Conservation (phyloP, 2,113 vertebrate genomes). For the Lophura nycthemera region DNA sequence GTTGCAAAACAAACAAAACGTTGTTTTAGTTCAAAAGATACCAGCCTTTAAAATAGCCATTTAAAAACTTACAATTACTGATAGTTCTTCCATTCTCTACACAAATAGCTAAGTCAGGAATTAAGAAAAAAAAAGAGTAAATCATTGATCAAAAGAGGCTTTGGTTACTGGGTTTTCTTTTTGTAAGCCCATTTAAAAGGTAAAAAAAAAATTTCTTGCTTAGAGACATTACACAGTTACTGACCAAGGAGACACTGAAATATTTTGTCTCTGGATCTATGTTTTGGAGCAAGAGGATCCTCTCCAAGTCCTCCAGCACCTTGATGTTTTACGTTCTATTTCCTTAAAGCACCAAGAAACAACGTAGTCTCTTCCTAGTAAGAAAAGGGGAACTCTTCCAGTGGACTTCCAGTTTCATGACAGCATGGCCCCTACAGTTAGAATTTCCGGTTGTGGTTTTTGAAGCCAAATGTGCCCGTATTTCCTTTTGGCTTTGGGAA, state of each 20-base stretch:
- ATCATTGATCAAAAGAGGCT: background rate
- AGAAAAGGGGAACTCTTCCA: background rate
- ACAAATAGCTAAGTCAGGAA: background rate
- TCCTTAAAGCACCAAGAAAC: background rate
- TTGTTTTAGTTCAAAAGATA: background rate
- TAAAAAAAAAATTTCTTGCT: background rate
- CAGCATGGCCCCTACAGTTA: background rate
- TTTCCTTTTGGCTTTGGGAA: background rate
- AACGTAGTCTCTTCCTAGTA: background rate
- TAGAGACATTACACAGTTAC: background rate
- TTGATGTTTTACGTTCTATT: background rate
- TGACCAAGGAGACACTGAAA: background rate
- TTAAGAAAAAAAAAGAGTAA: background rate
- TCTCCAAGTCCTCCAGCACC: background rate
- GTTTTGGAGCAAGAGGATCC: background rate
- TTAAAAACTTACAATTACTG: background rate
- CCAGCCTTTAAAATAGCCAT: background rate
- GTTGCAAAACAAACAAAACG: background rate
- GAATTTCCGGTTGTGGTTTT: background rate
- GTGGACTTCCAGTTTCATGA: rapidly evolving
- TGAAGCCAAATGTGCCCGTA: background rate
- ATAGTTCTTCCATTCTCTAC: background rate
- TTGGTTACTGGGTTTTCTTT: background rate
- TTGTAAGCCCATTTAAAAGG: background rate
- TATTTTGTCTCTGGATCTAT: background rate